These are phyloP conservation scores for Heliconius aoede DNA, from an alignment of 2,888 invertebrate species.

Conservation along the genomic window DNA sequence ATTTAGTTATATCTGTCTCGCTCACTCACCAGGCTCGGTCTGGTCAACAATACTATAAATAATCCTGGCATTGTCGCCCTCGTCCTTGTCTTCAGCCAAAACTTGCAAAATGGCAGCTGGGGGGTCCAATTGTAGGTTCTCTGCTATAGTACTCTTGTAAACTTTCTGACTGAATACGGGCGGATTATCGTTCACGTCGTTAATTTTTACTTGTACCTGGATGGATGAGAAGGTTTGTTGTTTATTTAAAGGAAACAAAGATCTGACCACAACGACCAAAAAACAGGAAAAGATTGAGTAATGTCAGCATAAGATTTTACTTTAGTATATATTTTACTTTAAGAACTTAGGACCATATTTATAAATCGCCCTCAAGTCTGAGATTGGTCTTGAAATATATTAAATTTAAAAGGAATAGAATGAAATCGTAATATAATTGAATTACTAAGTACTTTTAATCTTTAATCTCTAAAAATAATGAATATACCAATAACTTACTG, in stretches of 20 bases:
- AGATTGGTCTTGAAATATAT: too few species aligned
- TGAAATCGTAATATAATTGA: too few species aligned
- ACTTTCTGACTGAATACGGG: constrained; percentile 91
- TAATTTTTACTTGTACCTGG: constrained; percentile 88
- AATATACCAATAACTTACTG: constrained; percentile 77
- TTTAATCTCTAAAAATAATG: not conserved
- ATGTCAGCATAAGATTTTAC: too few species aligned
- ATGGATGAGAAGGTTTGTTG: not conserved
- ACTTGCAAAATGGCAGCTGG: constrained; percentile 93
- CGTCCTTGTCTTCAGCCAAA: constrained; percentile 91
- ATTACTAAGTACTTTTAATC: not conserved
- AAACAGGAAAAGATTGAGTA: too few species aligned
- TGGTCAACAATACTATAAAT: constrained; percentile 88
- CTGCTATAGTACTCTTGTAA: constrained; percentile 92
- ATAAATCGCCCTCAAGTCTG: too few species aligned
- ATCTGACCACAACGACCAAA: too few species aligned
- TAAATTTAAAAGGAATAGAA: too few species aligned
- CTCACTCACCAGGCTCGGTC: constrained; percentile 66
- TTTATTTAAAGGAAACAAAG: too few species aligned
- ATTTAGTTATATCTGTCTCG: not conserved
- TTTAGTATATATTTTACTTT: too few species aligned
- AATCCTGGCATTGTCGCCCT: constrained; percentile 90
- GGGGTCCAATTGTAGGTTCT: constrained; percentile 91
- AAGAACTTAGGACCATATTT: too few species aligned
- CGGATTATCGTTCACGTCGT: constrained; percentile 95